A percentile compares a stretch with the other conserved stretches of the same genome.
Evolutionary conservation across 2,888 invertebrate genomes (phyloP).

Genomic region (Spilarctia lutea): DNA sequence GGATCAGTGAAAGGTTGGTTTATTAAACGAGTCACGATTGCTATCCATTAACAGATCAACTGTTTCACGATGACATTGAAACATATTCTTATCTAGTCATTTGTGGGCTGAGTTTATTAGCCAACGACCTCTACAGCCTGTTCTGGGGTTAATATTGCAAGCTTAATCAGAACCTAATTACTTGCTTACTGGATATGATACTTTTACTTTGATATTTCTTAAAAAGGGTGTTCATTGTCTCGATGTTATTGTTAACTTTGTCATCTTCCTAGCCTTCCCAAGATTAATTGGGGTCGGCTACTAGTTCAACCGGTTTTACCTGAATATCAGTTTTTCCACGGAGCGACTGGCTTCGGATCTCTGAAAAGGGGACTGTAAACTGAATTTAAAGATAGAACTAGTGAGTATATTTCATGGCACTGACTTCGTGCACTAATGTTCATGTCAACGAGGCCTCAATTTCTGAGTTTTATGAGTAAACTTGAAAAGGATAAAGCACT

Average conservation of each 20-base stretch:
- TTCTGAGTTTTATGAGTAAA: not conserved
- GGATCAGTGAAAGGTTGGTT: slow-evolving; percentile 61
- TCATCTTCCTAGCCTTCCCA: too few relatives aligned
- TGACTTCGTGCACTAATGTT: too few relatives aligned
- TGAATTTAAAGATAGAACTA: too few relatives aligned
- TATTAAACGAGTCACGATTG: slow-evolving; percentile 61
- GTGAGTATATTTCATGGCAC: too few relatives aligned
- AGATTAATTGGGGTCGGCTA: too few relatives aligned
- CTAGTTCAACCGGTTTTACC: too few relatives aligned
- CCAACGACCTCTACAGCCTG: slow-evolving; percentile 37
- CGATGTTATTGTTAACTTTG: not conserved
- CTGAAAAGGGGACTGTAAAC: too few relatives aligned
- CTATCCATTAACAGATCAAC: slow-evolving; percentile 51
- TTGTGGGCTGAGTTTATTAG: slow-evolving; percentile 42
- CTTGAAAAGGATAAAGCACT: not conserved
- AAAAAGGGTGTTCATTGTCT: not conserved
- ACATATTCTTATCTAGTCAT: slow-evolving; percentile 49
- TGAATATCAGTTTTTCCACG: too few relatives aligned
- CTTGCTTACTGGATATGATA: not conserved
- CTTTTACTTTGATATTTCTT: not conserved
- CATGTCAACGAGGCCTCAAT: not conserved
- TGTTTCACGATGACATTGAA: slow-evolving; percentile 55
- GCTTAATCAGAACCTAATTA: not conserved
- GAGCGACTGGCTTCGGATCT: too few relatives aligned
- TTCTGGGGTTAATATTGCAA: slow-evolving; percentile 24